Percentiles rank a stretch among this genome's conserved stretches.
Conservation (phyloP, 2,888 invertebrate genomes). For the Eupelmus urozonus region DNA sequence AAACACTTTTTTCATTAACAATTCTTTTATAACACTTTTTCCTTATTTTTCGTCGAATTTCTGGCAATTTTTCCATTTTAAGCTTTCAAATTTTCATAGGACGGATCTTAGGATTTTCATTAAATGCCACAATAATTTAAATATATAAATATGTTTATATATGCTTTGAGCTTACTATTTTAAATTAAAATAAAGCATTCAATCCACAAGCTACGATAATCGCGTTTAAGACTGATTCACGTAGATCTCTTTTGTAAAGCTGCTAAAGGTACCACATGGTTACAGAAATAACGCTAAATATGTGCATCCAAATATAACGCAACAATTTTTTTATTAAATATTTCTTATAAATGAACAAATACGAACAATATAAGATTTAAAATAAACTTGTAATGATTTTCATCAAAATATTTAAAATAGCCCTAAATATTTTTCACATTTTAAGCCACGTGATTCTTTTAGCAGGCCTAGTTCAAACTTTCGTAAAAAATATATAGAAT, state of each 20-base stretch:
- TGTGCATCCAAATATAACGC: neutral
- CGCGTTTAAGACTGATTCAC: neutral
- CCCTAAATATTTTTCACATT: neutral
- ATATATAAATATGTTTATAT: conserved; percentile 35
- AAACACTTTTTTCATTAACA: conserved; percentile 30
- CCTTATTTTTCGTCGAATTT: conserved; percentile 2
- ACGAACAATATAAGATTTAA: neutral
- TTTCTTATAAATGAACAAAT: neutral
- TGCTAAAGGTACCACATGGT: conserved; percentile 14
- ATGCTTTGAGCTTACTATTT: conserved; percentile 28
- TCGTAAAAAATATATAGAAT: conserved; percentile 34
- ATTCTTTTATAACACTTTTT: conserved; percentile 26
- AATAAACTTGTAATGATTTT: neutral
- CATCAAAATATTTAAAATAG: neutral
- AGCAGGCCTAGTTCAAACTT: conserved; percentile 4
- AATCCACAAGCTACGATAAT: conserved; percentile 33
- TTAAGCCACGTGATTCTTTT: conserved; percentile 22
- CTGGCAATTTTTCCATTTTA: conserved; percentile 26
- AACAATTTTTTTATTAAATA: neutral
- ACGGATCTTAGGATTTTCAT: conserved; percentile 57
- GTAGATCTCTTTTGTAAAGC: neutral
- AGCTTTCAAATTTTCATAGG: conserved; percentile 53
- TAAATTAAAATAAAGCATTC: conserved; percentile 32
- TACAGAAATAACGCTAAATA: neutral
- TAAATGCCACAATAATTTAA: conserved; percentile 53